A percentile compares a stretch with the other conserved stretches of the same genome.
These are phyloP conservation scores for Lacanobia oleracea DNA, from an alignment of 2,888 invertebrate genomes.

Conservation along the genomic window DNA sequence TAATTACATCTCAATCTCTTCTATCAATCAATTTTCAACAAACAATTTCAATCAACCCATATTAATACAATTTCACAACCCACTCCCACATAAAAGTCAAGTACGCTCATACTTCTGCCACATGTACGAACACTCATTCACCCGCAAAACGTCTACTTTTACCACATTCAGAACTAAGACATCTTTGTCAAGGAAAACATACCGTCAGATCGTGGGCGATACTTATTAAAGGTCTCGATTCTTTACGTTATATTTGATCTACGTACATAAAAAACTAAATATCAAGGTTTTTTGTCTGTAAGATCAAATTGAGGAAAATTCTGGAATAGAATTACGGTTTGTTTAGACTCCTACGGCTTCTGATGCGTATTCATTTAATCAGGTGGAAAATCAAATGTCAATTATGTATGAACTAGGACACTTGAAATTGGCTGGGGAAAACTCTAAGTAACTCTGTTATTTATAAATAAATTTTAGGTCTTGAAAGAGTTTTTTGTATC, in stretches of 20 bases:
- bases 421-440: background rate
- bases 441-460: background rate
- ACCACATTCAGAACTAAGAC: constrained; percentile 25
- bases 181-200: constrained; percentile 8
- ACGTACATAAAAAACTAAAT: constrained; percentile 26
- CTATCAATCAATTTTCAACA: too few relatives aligned
- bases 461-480: too few relatives aligned
- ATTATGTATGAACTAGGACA: background rate
- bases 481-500: too few relatives aligned
- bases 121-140: background rate
- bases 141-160: background rate
- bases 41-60: background rate
- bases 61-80: background rate
- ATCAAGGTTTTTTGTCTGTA: constrained; percentile 16
- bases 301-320: background rate
- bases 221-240: constrained; percentile 61
- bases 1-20: background rate
- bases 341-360: background rate
- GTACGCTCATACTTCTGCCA: background rate
- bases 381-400: background rate
- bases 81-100: background rate
- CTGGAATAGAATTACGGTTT: background rate
- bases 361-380: constrained; percentile 1
- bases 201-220: constrained; percentile 62
- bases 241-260: constrained; percentile 47